phyloP scores from a whole-genome alignment of 1,140 invertebrate genomes.

The Diabrotica virgifera region DNA sequence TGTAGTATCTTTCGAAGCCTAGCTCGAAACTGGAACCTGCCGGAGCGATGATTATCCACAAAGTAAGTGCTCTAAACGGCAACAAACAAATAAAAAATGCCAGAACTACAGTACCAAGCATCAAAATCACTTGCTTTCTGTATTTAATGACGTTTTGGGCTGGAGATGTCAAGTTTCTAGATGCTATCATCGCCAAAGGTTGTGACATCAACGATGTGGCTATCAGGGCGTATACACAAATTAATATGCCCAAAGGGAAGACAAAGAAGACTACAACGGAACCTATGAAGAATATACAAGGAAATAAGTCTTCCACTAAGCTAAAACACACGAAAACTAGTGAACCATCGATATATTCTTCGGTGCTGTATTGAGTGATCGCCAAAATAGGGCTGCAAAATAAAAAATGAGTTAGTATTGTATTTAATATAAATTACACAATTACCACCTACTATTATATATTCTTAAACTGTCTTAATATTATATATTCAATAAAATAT shows the following conservation, averaged over 20 bases:
- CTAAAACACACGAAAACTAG: slow-evolving; percentile 72
- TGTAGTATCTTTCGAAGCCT: slow-evolving; percentile 79
- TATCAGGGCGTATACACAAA: slow-evolving; percentile 80
- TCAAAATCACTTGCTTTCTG: slow-evolving; percentile 77
- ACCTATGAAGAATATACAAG: slow-evolving; percentile 72
- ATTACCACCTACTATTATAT: background rate
- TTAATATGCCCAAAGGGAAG: slow-evolving; percentile 73
- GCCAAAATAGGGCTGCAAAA: slow-evolving; percentile 74
- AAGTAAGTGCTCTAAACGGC: slow-evolving; percentile 79
- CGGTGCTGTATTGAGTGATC: slow-evolving; percentile 68
- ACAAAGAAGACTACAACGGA: slow-evolving; percentile 81
- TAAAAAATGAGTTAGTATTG: slow-evolving; percentile 13
- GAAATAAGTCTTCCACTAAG: slow-evolving; percentile 68
- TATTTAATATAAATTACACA: background rate
- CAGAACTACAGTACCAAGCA: slow-evolving; percentile 86
- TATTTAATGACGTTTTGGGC: slow-evolving; percentile 56
- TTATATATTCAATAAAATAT: too few relatives aligned
- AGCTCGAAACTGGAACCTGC: slow-evolving; percentile 58
- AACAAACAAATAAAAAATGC: slow-evolving; percentile 88
- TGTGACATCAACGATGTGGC: slow-evolving; percentile 78
- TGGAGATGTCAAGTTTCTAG: slow-evolving; percentile 42
- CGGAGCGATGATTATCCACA: slow-evolving; percentile 79
- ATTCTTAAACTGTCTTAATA: too few relatives aligned
- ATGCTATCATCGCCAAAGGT: slow-evolving; percentile 50
- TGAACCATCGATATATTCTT: slow-evolving; percentile 67